Base-by-base conservation (phyloP, 2,797 vertebrate species). In the Enteromius fasciolatus region DNA sequence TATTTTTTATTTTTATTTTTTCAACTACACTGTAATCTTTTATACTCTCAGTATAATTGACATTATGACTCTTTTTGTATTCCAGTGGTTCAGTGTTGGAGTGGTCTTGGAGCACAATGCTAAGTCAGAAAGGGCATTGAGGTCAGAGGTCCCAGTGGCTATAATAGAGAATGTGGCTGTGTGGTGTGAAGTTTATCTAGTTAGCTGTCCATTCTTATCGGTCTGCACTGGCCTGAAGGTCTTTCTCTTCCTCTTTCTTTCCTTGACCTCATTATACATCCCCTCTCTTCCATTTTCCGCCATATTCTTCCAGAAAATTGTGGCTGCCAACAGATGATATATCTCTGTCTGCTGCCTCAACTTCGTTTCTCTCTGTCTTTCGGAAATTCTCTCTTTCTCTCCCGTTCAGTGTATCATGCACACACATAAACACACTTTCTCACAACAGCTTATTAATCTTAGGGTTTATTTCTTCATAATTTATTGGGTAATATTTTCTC, bases 231-330 rank as follows among this genome's bases (percentile, higher is more conserved):
- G 64, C 79, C 78, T 76, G 70, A 28, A 54, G 46, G 63, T 63
- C 41, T 80, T 87, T 82, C 68, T 74, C 75, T 64, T 23, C 6
- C 54, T 75, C 86, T 39, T 63, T 61, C 59, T 64, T 72, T 4
- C 10, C 50, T 80, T 85, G n/a, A 83, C n/a, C 66, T 86, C 14
- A 4, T 88, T 90, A 87, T 80, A 78, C 87, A 48, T 73, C 83
- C 76, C 73, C 75, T 86, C 84, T n/a, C 69, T 88, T 87, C 83
- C 80, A 86, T 86, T 87, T 86, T 82, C 84, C 77, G 50, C 78
- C 67, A 12, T n/a, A 86, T 91, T 67, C 85, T n/a, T 82, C 54
- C 28, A 83, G 86, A 87, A 67, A 79, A 87, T 50, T 86, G 78
- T 46, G 57, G 70, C 25, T 83, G 84, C 68, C 57, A 84, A 73